Evolutionary conservation across 2,113 vertebrate species (phyloP).

Genomic region (Eonycteris spelaea): DNA sequence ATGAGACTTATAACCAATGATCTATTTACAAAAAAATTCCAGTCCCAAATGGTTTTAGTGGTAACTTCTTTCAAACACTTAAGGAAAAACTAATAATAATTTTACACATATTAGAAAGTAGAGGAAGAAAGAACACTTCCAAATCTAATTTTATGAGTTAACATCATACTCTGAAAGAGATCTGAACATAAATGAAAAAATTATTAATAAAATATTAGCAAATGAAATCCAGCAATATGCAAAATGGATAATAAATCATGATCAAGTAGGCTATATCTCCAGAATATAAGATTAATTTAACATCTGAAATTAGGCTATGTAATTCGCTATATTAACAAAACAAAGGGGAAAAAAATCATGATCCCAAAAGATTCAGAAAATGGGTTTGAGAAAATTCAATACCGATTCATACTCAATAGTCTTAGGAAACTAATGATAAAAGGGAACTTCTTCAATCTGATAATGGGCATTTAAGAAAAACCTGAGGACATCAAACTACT

Average conservation of each 20-base stretch:
- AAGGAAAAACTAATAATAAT: not conserved
- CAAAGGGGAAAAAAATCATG: not conserved
- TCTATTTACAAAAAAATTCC: not conserved
- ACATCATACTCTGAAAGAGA: not conserved
- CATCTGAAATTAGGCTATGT: not conserved
- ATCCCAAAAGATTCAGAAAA: not conserved
- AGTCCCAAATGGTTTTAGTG: not conserved
- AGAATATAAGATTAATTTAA: not conserved
- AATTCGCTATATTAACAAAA: not conserved
- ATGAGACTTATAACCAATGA: not conserved
- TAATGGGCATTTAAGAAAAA: not conserved
- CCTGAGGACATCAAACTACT: not conserved
- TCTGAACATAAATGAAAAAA: not conserved
- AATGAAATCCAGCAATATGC: not conserved
- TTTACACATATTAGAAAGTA: not conserved
- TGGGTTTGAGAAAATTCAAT: not conserved
- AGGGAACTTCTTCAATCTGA: not conserved
- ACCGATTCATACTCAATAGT: not conserved
- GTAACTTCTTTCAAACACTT: not conserved
- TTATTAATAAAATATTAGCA: not conserved
- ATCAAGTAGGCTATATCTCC: not conserved
- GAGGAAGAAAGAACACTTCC: not conserved
- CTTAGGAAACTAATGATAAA: not conserved
- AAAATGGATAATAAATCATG: not conserved
- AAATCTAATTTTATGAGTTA: not conserved